A percentile compares a stretch with the other conserved stretches of the same genome.
Evolutionary conservation across 2,113 vertebrate species (phyloP).

Genomic region (Tetraodon nigroviridis): DNA sequence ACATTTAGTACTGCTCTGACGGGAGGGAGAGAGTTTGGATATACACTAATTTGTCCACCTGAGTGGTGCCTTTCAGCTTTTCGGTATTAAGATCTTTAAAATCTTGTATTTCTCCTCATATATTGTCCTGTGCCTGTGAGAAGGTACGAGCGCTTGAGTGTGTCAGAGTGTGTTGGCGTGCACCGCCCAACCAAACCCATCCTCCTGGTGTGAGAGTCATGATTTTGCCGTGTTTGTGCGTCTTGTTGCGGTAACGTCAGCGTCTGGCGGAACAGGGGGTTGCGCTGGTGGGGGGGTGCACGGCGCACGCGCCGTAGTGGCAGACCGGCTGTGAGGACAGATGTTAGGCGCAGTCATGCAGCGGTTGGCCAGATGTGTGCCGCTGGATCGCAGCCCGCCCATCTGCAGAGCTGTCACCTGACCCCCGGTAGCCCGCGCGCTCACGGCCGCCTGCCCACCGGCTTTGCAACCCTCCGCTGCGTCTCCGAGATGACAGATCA

Average conservation of each 20-base stretch:
- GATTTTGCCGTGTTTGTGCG: no score
- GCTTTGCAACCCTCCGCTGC: neutral
- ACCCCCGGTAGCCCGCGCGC: slow-evolving; percentile 10
- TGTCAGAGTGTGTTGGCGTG: no score
- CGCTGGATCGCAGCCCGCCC: slow-evolving; percentile 27
- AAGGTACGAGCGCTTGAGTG: no score
- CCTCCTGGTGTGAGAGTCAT: no score
- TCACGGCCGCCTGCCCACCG: neutral
- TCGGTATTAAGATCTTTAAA: no score
- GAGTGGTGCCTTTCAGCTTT: no score
- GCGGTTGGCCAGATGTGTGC: slow-evolving; percentile 50
- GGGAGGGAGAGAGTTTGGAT: neutral
- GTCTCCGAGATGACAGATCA: neutral
- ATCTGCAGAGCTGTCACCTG: slow-evolving; percentile 32
- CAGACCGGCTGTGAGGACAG: slow-evolving; percentile 31
- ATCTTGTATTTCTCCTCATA: no score
- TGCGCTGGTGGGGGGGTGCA: neutral
- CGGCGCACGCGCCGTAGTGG: neutral
- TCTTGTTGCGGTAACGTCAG: neutral
- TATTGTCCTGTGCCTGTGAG: no score
- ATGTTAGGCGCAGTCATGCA: slow-evolving; percentile 35
- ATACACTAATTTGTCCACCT: no score
- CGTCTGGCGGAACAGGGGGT: slow-evolving; percentile 15
- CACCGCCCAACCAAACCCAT: no score
- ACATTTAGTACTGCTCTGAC: slow-evolving; percentile 31